phyloP scores from a whole-genome alignment of 2,113 vertebrate genomes.

The Alaudala cheleensis region DNA sequence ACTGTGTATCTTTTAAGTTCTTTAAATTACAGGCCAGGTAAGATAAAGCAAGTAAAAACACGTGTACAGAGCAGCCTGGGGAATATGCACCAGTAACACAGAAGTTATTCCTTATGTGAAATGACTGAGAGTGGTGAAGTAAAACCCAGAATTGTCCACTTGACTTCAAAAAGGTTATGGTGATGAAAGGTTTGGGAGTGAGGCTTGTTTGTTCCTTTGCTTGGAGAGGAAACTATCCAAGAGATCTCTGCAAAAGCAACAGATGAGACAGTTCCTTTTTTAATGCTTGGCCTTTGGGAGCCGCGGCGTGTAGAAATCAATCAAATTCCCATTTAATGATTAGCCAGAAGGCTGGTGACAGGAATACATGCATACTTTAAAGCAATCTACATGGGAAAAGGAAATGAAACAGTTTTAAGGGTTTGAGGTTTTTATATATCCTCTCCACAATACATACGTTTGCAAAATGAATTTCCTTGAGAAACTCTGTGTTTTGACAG shows the following conservation, averaged over 20 bases:
- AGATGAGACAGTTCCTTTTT: background rate
- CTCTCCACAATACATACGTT: background rate
- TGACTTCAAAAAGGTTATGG: background rate
- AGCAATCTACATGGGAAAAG: background rate
- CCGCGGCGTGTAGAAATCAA: background rate
- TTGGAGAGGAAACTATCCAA: slow-evolving; percentile 7
- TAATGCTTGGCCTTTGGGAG: background rate
- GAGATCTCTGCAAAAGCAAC: background rate
- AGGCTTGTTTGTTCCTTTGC: background rate
- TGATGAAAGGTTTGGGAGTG: background rate
- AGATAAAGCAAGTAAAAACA: slow-evolving; percentile 54
- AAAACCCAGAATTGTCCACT: background rate
- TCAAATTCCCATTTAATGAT: background rate
- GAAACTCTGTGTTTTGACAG: background rate
- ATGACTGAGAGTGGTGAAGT: background rate
- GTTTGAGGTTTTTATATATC: background rate
- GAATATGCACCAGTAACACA: background rate
- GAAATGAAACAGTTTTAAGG: background rate
- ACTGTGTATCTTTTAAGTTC: slow-evolving; percentile 65
- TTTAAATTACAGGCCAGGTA: slow-evolving; percentile 74
- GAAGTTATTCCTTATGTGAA: background rate
- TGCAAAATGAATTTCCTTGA: background rate
- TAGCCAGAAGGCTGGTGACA: background rate
- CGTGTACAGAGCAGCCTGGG: background rate
- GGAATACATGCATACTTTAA: background rate